Evolutionary conservation across 1,140 invertebrate genomes (phyloP), one percentile per base, ranked within the genome.

Genomic region (Popillia japonica): DNA sequence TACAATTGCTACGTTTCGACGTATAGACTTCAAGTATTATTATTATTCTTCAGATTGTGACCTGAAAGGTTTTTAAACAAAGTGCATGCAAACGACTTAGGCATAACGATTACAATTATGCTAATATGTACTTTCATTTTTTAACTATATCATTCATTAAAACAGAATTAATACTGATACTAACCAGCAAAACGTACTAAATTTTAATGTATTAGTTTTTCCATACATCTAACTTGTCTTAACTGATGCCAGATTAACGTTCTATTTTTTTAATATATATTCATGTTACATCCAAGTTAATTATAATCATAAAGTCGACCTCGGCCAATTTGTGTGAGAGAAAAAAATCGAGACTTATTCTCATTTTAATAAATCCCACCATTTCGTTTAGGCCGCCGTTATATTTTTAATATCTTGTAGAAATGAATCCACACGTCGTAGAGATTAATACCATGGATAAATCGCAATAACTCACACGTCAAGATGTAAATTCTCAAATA

Each of bases 251-350:
- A 68, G 22, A 68, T 68, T 68, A 68, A 27, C 61, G 61, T 68
- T 11, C 61, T 2, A 22, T 8, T 68, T 68, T 68, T 68, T 68
- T 20, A 68, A 68, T 20, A 23, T 34, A n/a, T n/a, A n/a, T n/a
- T n/a, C 14, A 17, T 7, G 10, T 20, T 27, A 27, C 6, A 68
- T 68, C 61, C 20, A 68, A 27, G 20, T 68, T 68, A 68, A 68
- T 68, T 68, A 68, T 68, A 68, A 68, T 68, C 61, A 68, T 23
- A n/a, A 20, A 68, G 20, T 34, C 61, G n/a, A 68, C 61, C 20
- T 68, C 20, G 8, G n/a, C 61, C 61, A 27, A 68, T 68, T 68
- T 22, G 17, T 20, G 11, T n/a, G 14, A 6, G 27, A 68, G 22
- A 68, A 68, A 68, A 9, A 68, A 14, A 27, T 8, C n/a, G 7